Evolutionary conservation across 2,113 vertebrate species (phyloP).

Genomic region (Candoia aspera): DNA sequence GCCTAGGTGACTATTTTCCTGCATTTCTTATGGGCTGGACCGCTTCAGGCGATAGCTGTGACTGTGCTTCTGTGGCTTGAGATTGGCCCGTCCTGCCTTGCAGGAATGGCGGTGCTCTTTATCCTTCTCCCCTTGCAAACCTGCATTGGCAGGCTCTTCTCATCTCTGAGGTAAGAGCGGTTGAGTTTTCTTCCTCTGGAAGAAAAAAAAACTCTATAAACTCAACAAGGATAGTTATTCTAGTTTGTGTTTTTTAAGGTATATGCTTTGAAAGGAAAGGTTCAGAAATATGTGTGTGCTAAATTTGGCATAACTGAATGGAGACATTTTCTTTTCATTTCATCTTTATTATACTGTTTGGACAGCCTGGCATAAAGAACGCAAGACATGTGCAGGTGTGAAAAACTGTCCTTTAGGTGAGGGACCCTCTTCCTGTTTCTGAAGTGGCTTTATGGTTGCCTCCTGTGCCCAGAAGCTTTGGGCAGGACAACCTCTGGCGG

Average conservation of each 20-base stretch:
- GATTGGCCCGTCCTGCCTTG: slow-evolving; percentile 90
- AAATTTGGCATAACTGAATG: background rate
- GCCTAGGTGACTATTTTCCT: slow-evolving; percentile 89
- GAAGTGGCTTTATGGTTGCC: too few relatives aligned
- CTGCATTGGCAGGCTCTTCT: slow-evolving; percentile 88
- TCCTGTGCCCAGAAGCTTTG: too few relatives aligned
- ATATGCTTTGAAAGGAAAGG: background rate
- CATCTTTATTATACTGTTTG: background rate
- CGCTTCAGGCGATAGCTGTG: slow-evolving; percentile 85
- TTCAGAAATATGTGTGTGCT: background rate
- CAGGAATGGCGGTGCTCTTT: slow-evolving; percentile 87
- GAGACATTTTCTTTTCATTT: background rate
- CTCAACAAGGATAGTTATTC: background rate
- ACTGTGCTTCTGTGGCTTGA: slow-evolving; percentile 88
- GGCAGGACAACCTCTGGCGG: too few relatives aligned
- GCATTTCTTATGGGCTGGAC: slow-evolving; percentile 92
- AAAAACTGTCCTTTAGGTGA: too few relatives aligned
- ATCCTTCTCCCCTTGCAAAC: slow-evolving; percentile 90
- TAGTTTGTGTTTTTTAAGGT: background rate
- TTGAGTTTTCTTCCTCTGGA: background rate
- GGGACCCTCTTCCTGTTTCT: too few relatives aligned
- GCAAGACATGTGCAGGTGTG: too few relatives aligned
- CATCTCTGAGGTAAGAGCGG: slow-evolving; percentile 83
- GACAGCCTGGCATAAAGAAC: background rate
- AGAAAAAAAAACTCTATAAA: background rate